phyloP scores from a whole-genome alignment of 2,113 vertebrate genomes.

The Dipodomys spectabilis region DNA sequence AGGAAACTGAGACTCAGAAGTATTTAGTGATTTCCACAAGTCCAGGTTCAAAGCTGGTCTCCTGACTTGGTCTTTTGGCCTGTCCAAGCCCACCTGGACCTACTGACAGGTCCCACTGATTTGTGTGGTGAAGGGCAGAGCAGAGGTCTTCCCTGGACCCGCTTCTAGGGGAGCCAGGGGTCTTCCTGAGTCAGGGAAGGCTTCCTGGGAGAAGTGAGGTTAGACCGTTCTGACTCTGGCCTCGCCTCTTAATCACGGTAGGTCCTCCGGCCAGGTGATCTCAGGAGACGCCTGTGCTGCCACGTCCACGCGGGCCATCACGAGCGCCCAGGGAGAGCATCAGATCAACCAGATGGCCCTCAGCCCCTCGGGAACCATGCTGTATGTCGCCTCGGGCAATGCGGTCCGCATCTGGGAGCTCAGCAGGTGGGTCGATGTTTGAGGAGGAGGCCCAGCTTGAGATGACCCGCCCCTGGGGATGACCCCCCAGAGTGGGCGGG shows the following conservation, averaged over 20 bases:
- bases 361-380: constrained; percentile 91
- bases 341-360: constrained; percentile 98
- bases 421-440: constrained; percentile 88
- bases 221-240: neutral
- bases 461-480: accelerated
- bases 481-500: accelerated
- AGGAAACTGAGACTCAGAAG: neutral
- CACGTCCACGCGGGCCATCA: constrained; percentile 91
- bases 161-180: no score
- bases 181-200: neutral
- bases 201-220: neutral
- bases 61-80: neutral
- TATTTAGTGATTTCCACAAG: neutral
- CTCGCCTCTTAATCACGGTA: neutral
- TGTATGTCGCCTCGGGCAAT: constrained; percentile 95
- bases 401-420: constrained; percentile 96
- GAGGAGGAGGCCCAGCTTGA: accelerated
- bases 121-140: no score
- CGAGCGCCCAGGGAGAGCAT: constrained; percentile 93
- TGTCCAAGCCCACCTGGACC: accelerated
- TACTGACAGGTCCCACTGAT: accelerated
- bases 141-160: accelerated
- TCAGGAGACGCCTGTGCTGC: constrained; percentile 94
- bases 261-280: constrained; percentile 96
- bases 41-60: neutral